phyloP scores from a whole-genome alignment of 2,888 invertebrate species.

The Lissonota sp. region DNA sequence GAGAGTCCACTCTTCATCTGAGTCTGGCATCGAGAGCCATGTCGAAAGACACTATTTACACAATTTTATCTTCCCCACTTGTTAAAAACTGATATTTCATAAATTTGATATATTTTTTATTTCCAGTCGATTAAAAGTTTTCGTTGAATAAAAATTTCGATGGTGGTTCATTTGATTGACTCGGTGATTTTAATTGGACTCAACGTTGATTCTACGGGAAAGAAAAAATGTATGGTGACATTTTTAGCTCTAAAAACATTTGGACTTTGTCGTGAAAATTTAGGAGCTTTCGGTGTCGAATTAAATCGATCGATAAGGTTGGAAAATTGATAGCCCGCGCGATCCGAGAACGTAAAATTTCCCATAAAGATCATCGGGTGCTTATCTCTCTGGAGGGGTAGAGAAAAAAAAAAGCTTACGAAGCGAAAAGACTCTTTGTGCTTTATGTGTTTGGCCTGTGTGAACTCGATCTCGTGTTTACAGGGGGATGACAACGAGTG shows the following conservation, averaged over 20 bases:
- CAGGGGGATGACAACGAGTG: conserved; percentile 14
- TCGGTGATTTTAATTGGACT: too few relatives aligned
- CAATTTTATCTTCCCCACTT: neutral
- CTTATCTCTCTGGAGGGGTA: conserved; percentile 48
- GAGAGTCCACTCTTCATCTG: conserved; percentile 15
- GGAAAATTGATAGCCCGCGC: conserved; percentile 21
- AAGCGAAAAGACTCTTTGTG: conserved; percentile 29
- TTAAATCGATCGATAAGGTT: conserved; percentile 8
- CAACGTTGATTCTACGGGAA: too few relatives aligned
- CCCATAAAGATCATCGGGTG: conserved; percentile 44
- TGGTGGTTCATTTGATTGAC: too few relatives aligned
- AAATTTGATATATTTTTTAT: too few relatives aligned
- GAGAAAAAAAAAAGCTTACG: conserved; percentile 20
- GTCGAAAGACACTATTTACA: conserved; percentile 6
- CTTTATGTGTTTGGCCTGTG: conserved; percentile 55
- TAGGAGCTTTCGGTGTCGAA: too few relatives aligned
- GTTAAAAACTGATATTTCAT: too few relatives aligned
- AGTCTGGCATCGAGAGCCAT: conserved; percentile 24
- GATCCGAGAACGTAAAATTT: conserved; percentile 9
- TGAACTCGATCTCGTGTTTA: conserved; percentile 26
- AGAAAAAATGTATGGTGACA: too few relatives aligned
- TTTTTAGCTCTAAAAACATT: too few relatives aligned
- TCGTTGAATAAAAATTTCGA: neutral
- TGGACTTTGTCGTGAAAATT: too few relatives aligned
- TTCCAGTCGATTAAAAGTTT: too few relatives aligned